These are phyloP conservation scores for Leucophenga varia DNA, from an alignment of 1,140 invertebrate species.

Conservation along the genomic window DNA sequence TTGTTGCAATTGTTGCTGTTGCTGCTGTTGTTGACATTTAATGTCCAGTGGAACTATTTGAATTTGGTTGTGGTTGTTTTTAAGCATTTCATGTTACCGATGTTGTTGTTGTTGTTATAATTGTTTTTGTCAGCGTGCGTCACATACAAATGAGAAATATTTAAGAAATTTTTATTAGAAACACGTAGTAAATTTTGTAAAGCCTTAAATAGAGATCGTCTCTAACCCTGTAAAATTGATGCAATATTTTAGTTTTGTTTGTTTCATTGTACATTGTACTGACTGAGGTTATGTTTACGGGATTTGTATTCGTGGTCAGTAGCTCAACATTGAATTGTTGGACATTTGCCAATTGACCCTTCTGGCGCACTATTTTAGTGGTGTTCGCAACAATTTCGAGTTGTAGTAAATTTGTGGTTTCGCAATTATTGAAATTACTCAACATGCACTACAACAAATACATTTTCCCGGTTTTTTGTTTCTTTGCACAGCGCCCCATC, in stretches of 20 bases:
- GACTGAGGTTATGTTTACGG: slow-evolving; percentile 33
- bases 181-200: too few relatives aligned
- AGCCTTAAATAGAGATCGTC: too few relatives aligned
- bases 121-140: background rate
- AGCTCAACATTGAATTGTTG: slow-evolving; percentile 17
- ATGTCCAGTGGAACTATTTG: slow-evolving; percentile 55
- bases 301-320: slow-evolving; percentile 42
- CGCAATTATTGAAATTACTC: slow-evolving; percentile 57
- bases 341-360: too few relatives aligned
- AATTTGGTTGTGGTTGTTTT: slow-evolving; percentile 40
- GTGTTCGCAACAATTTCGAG: slow-evolving; percentile 40
- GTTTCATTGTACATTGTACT: too few relatives aligned
- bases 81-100: too few relatives aligned
- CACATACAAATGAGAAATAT: slow-evolving; percentile 48
- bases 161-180: slow-evolving; percentile 55
- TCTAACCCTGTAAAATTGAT: too few relatives aligned
- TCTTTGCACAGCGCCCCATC: too few relatives aligned
- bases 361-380: too few relatives aligned
- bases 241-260: too few relatives aligned
- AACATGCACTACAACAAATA: too few relatives aligned
- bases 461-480: too few relatives aligned
- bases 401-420: slow-evolving; percentile 57
- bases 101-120: too few relatives aligned
- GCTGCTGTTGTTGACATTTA: slow-evolving; percentile 49
- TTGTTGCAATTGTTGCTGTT: slow-evolving; percentile 18